phyloP scores from a whole-genome alignment of 2,113 vertebrate species.

The Myotis lucifugus region DNA sequence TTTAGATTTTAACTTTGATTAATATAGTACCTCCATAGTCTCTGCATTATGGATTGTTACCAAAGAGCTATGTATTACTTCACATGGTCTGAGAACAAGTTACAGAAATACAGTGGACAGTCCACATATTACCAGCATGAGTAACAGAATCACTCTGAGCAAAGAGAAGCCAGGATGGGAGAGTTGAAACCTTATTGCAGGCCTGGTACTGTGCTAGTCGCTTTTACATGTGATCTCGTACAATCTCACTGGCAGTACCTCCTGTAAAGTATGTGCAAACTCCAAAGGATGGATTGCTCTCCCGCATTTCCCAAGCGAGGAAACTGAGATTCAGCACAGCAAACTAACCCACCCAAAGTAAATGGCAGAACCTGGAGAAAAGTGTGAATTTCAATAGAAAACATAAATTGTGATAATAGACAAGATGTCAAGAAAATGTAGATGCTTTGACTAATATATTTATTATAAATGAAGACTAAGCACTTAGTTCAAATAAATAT shows the following conservation, averaged over 20 bases:
- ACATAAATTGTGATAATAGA: not conserved
- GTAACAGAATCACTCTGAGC: not conserved
- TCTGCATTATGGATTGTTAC: not conserved
- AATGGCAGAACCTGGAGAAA: not conserved
- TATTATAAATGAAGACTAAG: not conserved
- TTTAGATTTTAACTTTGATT: not conserved
- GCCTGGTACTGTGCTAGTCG: not conserved
- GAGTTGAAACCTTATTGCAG: not conserved
- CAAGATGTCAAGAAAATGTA: not conserved
- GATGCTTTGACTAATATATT: not conserved
- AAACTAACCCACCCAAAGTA: not conserved
- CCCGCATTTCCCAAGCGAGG: not conserved
- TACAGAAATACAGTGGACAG: not conserved
- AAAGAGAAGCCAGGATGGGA: not conserved
- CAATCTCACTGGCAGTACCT: not conserved
- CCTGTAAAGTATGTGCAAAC: not conserved
- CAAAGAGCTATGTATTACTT: not conserved
- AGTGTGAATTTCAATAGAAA: not conserved
- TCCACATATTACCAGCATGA: not conserved
- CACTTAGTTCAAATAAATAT: not conserved
- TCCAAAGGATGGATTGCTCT: rapidly evolving
- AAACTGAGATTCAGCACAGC: not conserved
- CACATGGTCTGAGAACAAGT: not conserved
- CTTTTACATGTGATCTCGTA: not conserved
- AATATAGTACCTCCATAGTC: not conserved